A percentile compares a stretch with the other conserved stretches of the same genome.
phyloP scores from a whole-genome alignment of 2,113 vertebrate genomes.

The Gulo gulo region DNA sequence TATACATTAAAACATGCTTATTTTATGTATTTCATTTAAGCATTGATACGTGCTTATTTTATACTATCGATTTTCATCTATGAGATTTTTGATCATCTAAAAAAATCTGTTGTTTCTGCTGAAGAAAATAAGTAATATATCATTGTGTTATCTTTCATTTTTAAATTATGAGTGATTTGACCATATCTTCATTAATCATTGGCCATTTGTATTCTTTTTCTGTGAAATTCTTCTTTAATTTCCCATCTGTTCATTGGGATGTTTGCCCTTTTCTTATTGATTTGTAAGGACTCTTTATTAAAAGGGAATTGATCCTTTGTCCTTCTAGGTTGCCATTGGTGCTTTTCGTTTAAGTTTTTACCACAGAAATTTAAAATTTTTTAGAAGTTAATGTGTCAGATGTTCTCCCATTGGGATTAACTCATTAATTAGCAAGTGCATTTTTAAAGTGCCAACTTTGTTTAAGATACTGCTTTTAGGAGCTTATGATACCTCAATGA shows the following conservation, averaged over 20 bases:
- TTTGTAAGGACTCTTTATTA: neutral
- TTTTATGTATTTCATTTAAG: neutral
- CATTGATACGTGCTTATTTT: neutral
- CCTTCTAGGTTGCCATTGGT: neutral
- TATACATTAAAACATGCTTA: neutral
- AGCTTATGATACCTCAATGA: neutral
- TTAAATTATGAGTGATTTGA: neutral
- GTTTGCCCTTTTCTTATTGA: neutral
- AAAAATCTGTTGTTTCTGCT: neutral
- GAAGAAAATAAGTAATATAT: neutral
- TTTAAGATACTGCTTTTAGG: neutral
- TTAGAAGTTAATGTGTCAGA: neutral
- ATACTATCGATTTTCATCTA: neutral
- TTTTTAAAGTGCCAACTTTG: neutral
- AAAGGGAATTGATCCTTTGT: neutral
- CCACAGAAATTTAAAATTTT: neutral
- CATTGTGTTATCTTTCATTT: neutral
- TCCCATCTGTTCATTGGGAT: neutral
- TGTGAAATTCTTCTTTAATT: neutral
- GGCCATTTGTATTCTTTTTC: neutral
- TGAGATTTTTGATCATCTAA: neutral
- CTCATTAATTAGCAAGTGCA: neutral
- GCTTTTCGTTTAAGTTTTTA: neutral
- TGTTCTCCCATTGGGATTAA: neutral
- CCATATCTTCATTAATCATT: neutral